phyloP scores from a whole-genome alignment of 2,113 vertebrate species.

The Macquaria ambigua region DNA sequence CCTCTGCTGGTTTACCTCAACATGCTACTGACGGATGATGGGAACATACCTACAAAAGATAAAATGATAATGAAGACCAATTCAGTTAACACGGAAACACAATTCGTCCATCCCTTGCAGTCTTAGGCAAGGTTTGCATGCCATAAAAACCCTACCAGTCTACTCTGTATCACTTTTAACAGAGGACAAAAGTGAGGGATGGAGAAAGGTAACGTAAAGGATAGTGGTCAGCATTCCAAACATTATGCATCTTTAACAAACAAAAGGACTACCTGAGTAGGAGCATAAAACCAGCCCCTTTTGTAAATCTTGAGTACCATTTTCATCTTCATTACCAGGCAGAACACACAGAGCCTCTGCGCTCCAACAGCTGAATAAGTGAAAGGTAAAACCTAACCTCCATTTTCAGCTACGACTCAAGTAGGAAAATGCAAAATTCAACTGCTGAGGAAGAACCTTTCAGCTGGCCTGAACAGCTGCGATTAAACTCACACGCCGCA shows the following conservation, averaged over 20 bases:
- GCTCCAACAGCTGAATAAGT: conserved; percentile 43
- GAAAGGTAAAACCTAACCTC: conserved; percentile 45
- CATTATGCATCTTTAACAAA: conserved; percentile 65
- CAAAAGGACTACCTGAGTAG: conserved; percentile 79
- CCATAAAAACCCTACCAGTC: conserved; percentile 33
- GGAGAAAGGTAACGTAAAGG: conserved; percentile 40
- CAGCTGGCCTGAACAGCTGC: conserved; percentile 47
- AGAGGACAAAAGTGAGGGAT: conserved; percentile 44
- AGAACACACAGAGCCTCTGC: conserved; percentile 21
- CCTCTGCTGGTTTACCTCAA: conserved; percentile 48
- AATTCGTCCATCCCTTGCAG: conserved; percentile 59
- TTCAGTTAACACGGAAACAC: conserved; percentile 42
- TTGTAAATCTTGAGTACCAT: conserved; percentile 72
- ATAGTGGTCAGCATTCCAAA: conserved; percentile 80
- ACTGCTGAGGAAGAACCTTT: conserved; percentile 35
- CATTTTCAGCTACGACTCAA: conserved; percentile 31
- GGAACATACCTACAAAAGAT: conserved; percentile 31
- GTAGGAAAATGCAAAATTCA: conserved; percentile 39
- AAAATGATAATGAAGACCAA: conserved; percentile 41
- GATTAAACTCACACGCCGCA: conserved; percentile 37
- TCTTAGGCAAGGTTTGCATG: conserved; percentile 60
- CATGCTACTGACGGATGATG: conserved; percentile 48
- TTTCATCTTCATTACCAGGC: conserved; percentile 44
- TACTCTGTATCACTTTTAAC: conserved; percentile 40
- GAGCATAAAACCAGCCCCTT: conserved; percentile 67